phyloP scores from a whole-genome alignment of 2,113 vertebrate species.

The Buteo buteo region DNA sequence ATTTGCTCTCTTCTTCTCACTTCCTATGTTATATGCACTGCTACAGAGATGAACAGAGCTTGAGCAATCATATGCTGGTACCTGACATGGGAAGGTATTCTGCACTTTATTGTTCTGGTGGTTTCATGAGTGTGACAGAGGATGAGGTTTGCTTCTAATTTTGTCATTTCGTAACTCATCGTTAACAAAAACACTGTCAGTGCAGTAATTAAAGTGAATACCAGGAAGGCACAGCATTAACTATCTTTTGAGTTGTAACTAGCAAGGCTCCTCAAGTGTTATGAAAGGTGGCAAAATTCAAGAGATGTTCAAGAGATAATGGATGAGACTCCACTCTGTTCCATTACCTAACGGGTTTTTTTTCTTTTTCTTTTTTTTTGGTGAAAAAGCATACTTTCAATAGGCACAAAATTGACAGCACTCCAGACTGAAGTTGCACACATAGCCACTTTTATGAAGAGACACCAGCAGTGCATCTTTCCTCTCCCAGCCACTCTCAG shows the following conservation, averaged over 20 bases:
- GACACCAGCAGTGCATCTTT: background rate
- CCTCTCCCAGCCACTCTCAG: background rate
- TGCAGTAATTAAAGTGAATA: slow-evolving; percentile 53
- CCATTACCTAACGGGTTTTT: slow-evolving; percentile 7
- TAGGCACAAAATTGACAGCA: slow-evolving; percentile 49
- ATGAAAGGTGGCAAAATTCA: slow-evolving; percentile 54
- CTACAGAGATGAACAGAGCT: background rate
- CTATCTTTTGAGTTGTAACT: slow-evolving; percentile 53
- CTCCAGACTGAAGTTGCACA: background rate
- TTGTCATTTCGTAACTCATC: background rate
- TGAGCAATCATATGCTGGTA: slow-evolving; percentile 9
- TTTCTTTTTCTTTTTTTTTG: background rate
- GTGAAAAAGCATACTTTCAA: slow-evolving; percentile 41
- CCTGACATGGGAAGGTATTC: slow-evolving; percentile 20
- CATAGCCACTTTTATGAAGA: background rate
- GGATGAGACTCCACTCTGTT: slow-evolving; percentile 47
- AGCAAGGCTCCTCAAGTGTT: slow-evolving; percentile 34
- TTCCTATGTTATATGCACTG: background rate
- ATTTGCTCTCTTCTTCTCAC: background rate
- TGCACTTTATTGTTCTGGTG: slow-evolving; percentile 16
- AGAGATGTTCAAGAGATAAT: slow-evolving; percentile 57
- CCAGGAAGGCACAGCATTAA: slow-evolving; percentile 9
- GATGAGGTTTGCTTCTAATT: background rate
- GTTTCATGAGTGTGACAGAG: background rate
- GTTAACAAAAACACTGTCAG: slow-evolving; percentile 49